Base-by-base conservation (phyloP, 2,888 invertebrate species). In the Agonopterix arenella region DNA sequence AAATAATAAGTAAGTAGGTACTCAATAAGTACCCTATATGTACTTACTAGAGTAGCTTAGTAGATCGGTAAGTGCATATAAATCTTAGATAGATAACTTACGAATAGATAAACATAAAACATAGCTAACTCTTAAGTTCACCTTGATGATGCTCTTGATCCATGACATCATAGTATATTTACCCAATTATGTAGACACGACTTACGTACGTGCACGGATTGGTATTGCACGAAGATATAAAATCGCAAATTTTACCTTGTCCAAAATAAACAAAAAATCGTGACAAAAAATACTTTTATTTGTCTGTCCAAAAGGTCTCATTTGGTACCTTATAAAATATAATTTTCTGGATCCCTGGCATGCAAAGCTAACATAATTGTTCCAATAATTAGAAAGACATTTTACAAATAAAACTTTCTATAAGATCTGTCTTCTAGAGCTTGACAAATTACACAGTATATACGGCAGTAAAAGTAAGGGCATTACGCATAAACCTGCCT, bases 381-480 rank as follows among this genome's bases (percentile, higher is more conserved):
- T 18, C 2, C 18, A 18, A 18, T 28, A 28, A 28, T 28, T 28
- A 28, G 28, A 5, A 28, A 5, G 1, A 28, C 1, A 28, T 5
- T 5, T 28, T 28, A 28, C 40, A 8, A 4, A 9, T 40, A n/a
- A 57, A 54, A 65, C 61, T 61, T 60, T 58, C 44, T 49, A 45
- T 53, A 51, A 46, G 51, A 70, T 77, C 56, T 60, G 66, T 66
- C 73, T 72, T 69, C 70, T 45, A 45, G 52, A 53, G 42, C 53
- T 56, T 51, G 53, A 18, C 9, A 16, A 8, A 13, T 70, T 68
- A 64, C 65, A 60, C 62, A 76, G n/a, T n/a, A 73, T 58, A 63
- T 51, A 52, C 61, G 58, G 62, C 50, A 67, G 58, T 62, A 53
- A 57, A 57, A 57, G 55, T 63, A 65, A 62, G 65, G 62, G 57